Evolutionary conservation across 2,888 invertebrate genomes (phyloP).

Genomic region (Adelognathus sp.): DNA sequence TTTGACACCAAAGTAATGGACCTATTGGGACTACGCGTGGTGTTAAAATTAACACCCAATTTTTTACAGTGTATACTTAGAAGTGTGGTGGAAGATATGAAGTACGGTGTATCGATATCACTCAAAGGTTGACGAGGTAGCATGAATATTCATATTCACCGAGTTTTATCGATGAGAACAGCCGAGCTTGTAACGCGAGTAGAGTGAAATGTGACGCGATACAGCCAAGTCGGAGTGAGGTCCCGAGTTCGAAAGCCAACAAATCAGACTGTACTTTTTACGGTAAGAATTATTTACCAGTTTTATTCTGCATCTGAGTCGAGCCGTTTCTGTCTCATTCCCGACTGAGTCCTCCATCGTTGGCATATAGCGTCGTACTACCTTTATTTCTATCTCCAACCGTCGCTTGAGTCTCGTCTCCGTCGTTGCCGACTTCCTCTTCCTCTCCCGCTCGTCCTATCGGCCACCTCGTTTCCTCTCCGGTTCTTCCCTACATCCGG

Average conservation of each 20-base stretch:
- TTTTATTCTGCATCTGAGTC: conserved; percentile 76
- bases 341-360: conserved; percentile 37
- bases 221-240: conserved; percentile 26
- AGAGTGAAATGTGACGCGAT: neutral
- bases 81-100: too few species aligned
- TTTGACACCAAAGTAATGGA: too few species aligned
- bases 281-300: conserved; percentile 77
- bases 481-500: conserved; percentile 66
- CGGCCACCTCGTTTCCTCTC: conserved; percentile 70
- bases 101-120: too few species aligned
- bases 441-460: conserved; percentile 46
- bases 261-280: conserved; percentile 68
- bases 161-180: neutral
- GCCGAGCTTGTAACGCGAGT: neutral
- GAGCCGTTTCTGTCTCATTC: conserved; percentile 64
- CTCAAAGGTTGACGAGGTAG: too few species aligned
- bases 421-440: conserved; percentile 52
- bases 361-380: conserved; percentile 19
- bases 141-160: too few species aligned
- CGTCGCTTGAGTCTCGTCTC: conserved; percentile 16
- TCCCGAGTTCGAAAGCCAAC: conserved; percentile 74
- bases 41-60: too few species aligned
- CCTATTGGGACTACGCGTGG: too few species aligned
- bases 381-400: conserved; percentile 12
- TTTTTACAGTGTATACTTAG: too few species aligned